phyloP scores from a whole-genome alignment of 2,797 vertebrate species.

The Rhodeus uyekii region DNA sequence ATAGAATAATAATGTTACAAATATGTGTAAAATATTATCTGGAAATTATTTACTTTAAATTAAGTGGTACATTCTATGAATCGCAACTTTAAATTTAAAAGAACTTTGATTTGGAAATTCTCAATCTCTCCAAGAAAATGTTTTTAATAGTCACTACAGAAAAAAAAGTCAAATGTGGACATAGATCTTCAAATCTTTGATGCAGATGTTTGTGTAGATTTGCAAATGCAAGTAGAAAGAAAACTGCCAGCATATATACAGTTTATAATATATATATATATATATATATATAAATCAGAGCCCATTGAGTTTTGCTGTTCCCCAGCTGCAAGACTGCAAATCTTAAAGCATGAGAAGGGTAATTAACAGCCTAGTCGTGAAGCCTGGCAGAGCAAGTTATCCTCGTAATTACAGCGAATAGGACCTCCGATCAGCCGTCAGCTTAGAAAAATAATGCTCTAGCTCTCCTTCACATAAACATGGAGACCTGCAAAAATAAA shows the following conservation, averaged over 20 bases:
- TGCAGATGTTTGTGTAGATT: slow-evolving; percentile 22
- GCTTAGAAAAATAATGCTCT: neutral
- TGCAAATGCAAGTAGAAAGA: slow-evolving; percentile 31
- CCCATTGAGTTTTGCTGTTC: slow-evolving; percentile 45
- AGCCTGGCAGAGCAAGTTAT: slow-evolving; percentile 53
- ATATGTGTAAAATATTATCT: neutral
- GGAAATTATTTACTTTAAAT: neutral
- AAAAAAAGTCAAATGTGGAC: neutral
- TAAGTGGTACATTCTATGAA: neutral
- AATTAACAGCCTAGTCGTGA: slow-evolving; percentile 53
- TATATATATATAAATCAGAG: slow-evolving; percentile 44
- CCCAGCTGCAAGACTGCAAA: slow-evolving; percentile 44
- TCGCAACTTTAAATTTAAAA: neutral
- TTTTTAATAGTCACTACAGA: neutral
- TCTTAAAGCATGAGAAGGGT: slow-evolving; percentile 55
- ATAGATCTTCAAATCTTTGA: neutral
- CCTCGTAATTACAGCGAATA: slow-evolving; percentile 45
- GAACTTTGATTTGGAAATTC: no score
- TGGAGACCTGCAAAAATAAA: slow-evolving; percentile 25
- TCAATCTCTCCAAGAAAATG: no score
- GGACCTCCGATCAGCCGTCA: slow-evolving; percentile 34
- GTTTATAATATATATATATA: no score
- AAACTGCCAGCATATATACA: neutral
- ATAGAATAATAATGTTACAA: neutral
- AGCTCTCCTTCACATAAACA: slow-evolving; percentile 10